Evolutionary conservation across 2,888 invertebrate genomes (phyloP), one percentile per base, ranked within the genome.

Genomic region (Agonopterix arenella): DNA sequence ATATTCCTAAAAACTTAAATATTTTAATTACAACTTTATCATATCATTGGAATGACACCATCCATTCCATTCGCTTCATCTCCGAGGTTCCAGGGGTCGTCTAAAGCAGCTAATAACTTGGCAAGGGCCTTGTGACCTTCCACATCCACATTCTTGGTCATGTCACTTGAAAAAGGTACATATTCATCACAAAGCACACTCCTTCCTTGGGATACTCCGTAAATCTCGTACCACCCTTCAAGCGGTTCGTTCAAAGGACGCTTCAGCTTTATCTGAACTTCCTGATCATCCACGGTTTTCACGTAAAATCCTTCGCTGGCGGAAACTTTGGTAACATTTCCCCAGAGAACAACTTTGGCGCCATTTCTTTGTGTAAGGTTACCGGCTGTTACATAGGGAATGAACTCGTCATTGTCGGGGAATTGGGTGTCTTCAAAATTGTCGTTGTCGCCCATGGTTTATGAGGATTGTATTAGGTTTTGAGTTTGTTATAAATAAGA

Each of bases 1-100:
- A 28, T 28, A 28, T 28, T 28, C 28, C 28, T 28, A 5, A 28
- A 18, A 28, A 28, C 28, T 28, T 28, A 28, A 18, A 28, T 7
- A 28, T 28, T 28, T 28, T 28, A 28, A 28, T 28, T 28, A 28
- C n/a, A 40, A 41, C 36, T 8, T 42, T 36, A 45, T 66, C 59
- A 79, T 52, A 81, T 79, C 84, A 89, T 86, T 0, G 78, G 76
- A 44, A 61, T 66, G 10, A 83, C 70, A 57, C 80, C 83, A 54
- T 68, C 62, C 58, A 81, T 63, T 2, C 52, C 62, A 54, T 61
- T 65, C 4, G 65, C 57, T 28, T 75, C 74, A 11, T 83, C 84
- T 46, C 89, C 89, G 18, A 89, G 73, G 55, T 89, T 85, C 89
- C 89, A 90, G 0, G 89, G 89, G 48, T 89, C 86, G 54, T 90